Percentiles rank a stretch among this genome's conserved stretches.
phyloP scores from a whole-genome alignment of 2,113 vertebrate genomes.

The Pelobates fuscus region DNA sequence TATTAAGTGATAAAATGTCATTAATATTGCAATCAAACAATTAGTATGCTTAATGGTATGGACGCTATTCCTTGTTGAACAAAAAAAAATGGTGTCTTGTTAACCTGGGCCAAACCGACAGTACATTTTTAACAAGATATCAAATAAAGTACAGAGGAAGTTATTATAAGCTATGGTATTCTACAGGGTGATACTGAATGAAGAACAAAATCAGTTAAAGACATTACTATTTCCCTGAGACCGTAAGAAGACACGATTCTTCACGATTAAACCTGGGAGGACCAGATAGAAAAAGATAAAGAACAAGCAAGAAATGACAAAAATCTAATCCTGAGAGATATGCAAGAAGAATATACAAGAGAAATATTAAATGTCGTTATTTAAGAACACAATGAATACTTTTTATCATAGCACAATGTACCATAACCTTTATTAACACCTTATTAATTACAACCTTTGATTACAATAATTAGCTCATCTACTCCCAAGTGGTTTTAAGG shows the following conservation, averaged over 20 bases:
- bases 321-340: conserved; percentile 41
- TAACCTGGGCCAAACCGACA: too few relatives aligned
- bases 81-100: too few relatives aligned
- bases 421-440: background rate
- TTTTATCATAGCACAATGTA: background rate
- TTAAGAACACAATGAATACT: conserved; percentile 9
- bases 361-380: conserved; percentile 10
- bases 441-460: background rate
- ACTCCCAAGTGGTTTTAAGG: too few relatives aligned
- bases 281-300: conserved; percentile 38
- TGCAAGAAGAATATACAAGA: conserved; percentile 15
- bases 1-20: too few relatives aligned
- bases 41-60: background rate
- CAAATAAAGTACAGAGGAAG: background rate
- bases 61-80: background rate
- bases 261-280: conserved; percentile 25
- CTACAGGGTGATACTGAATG: conserved; percentile 18
- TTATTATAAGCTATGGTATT: conserved; percentile 9
- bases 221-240: conserved; percentile 25
- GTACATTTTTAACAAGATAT: background rate
- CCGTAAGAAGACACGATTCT: conserved; percentile 32
- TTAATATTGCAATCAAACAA: background rate
- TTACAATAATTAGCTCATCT: conserved; percentile 16
- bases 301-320: conserved; percentile 43
- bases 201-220: too few relatives aligned